These are phyloP conservation scores for Andrena dorsata DNA, from an alignment of 2,888 invertebrate species.

Conservation along the genomic window DNA sequence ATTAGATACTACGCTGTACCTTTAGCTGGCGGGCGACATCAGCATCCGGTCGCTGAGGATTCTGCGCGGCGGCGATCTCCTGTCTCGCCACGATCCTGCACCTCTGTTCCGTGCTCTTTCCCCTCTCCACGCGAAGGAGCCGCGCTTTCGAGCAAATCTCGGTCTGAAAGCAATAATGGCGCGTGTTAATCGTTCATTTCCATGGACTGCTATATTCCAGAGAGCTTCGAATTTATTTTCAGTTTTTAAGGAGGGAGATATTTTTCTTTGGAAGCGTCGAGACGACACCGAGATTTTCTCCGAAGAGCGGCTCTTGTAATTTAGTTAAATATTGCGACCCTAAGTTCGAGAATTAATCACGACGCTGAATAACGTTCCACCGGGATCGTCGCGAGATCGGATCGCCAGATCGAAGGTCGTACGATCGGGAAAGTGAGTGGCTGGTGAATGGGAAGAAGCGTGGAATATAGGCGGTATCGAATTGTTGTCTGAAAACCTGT, in stretches of 20 bases:
- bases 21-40: conserved; percentile 81
- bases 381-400: conserved; percentile 15
- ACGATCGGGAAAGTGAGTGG: conserved; percentile 12
- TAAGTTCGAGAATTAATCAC: no score
- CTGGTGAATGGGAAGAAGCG: conserved; percentile 12
- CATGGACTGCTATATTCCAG: neutral
- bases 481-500: conserved; percentile 43
- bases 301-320: neutral
- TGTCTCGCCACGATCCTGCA: conserved; percentile 12
- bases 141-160: neutral
- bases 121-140: neutral
- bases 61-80: neutral
- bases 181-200: neutral
- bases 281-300: neutral
- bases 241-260: neutral
- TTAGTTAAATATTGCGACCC: no score
- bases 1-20: conserved; percentile 85
- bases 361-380: neutral
- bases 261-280: neutral
- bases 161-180: neutral
- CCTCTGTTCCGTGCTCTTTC: neutral
- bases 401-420: neutral
- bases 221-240: neutral
- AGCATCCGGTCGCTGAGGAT: conserved; percentile 10
- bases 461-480: conserved; percentile 36